Evolutionary conservation across 2,113 vertebrate genomes (phyloP), one percentile per base, ranked within the genome.

Genomic region (Oryzias melastigma): DNA sequence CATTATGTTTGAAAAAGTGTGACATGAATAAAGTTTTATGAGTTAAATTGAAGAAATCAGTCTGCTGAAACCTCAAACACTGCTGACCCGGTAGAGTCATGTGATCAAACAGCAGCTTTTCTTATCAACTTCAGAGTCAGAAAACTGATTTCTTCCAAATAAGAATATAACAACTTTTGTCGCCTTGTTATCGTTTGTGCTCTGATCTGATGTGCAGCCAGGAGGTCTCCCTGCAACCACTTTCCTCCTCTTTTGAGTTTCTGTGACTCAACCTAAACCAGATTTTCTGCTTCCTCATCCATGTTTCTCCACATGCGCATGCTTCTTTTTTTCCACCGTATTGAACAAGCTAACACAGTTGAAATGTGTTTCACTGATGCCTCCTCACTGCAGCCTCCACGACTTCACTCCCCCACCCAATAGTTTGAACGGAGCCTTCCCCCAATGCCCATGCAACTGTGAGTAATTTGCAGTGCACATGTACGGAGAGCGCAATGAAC

Each of bases 281-380:
- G 16, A 54, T 78, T 61, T 71, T 25, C 68, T 74, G 71, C 62
- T 62, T 50, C 25, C 16, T 62, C 69, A 73, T 61, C 57, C 79
- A 56, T 46, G 42, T 29, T 74, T 68, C 27, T 57, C 41, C 59
- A 62, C 64, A 62, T 49, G 29, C 50, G 19, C 58, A 66, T 47
- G 57, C 68, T 57, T 35, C 35, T 35, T 35, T 13, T 61, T 65
- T 73, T 67, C 65, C 54, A 56, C 58, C 35, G 29, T 27, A 63
- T 48, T 77, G 78, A 68, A 63, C 59, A 77, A 58, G 56, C 59
- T 75, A 65, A 78, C 64, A 75, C 68, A 65, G 68, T 57, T 61
- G 63, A 58, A 78, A 65, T 64, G 71, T 74, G 74, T 58, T 52
- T 51, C 10, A 22, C 62, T 48, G 18, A 14, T 52, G 70, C 40